A percentile compares a stretch with the other conserved stretches of the same genome.
Evolutionary conservation across 1,140 invertebrate species (phyloP).

Genomic region (Drosophila chauvacae): DNA sequence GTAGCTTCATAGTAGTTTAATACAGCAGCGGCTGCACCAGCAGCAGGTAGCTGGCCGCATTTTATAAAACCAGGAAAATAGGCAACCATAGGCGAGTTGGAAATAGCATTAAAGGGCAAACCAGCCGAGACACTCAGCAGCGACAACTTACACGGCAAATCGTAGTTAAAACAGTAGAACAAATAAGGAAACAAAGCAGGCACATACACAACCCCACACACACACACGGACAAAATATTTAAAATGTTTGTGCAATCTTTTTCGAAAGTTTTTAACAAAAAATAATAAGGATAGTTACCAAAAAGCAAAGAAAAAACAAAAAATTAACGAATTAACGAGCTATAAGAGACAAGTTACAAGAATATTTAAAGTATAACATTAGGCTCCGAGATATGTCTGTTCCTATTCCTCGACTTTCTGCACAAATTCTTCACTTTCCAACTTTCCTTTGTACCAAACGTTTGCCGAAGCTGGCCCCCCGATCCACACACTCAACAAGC

Average conservation of each 20-base stretch:
- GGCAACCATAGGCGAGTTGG: constrained; percentile 60
- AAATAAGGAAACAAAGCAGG: constrained; percentile 24
- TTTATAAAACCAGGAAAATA: constrained; percentile 55
- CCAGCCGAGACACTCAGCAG: constrained; percentile 21
- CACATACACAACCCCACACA: constrained; percentile 21
- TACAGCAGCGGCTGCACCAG: constrained; percentile 22
- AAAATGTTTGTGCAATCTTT: constrained; percentile 78
- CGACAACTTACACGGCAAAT: constrained; percentile 41
- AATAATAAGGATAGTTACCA: constrained; percentile 26
- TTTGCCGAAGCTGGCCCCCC: constrained; percentile 52
- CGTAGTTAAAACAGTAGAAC: constrained; percentile 66
- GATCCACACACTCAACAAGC: constrained; percentile 13
- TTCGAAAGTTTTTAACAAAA: constrained; percentile 38
- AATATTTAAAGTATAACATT: constrained; percentile 56
- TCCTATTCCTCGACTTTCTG: constrained; percentile 52
- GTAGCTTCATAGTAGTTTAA: constrained; percentile 74
- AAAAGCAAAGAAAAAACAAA: constrained; percentile 24
- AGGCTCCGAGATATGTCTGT: constrained; percentile 43
- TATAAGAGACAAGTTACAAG: constrained; percentile 64
- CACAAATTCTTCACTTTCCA: constrained; percentile 65
- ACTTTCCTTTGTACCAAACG: constrained; percentile 61
- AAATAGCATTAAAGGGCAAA: constrained; percentile 37
- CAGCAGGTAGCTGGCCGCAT: constrained; percentile 51
- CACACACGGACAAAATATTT: constrained; percentile 51
- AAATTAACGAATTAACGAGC: constrained; percentile 26